Evolutionary conservation across 2,113 vertebrate species (phyloP), one percentile per base, ranked within the genome.

Genomic region (Morone saxatilis): DNA sequence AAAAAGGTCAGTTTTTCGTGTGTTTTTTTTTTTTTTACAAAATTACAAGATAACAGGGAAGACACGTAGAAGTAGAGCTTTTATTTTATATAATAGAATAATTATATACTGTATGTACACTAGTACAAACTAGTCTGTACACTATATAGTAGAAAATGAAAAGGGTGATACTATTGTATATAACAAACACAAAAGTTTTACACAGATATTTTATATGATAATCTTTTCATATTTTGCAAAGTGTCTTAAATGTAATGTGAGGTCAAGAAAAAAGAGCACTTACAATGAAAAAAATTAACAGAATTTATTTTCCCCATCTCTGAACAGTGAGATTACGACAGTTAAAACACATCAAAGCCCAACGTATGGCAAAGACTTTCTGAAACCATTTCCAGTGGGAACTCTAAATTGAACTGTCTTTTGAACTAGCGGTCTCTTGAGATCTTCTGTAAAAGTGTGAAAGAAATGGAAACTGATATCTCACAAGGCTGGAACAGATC

Each of bases 391-490:
- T 92, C 86, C 85, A 91, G 50, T 81, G 85, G 88, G 81, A 88
- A 75, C 88, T 89, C 87, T 84, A 93, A 91, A 94, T 87, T 91
- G 92, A 94, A 90, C 90, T n/a, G 84, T 91, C 91, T 91, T 95
- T 94, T 95, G 91, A 95, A 94, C 89, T 72, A 54, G 78, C 68
- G 40, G 80, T 92, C 91, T 92, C 92, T 85, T 86, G 93, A 95
- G 92, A 94, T 89, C 86, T 81, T 89, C 81, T 86, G 81, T 86
- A 90, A 89, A 87, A 91, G 82, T 84, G 86, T 76, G 78, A 83
- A 89, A 90, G 81, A 87, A 93, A 91, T 91, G 87, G 85, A 77
- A 88, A 92, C 66, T 89, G 91, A 93, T 94, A 94, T 92, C 92
- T 93, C 85, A 81, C 81, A 88, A 88, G 88, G 75, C 85, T 86